Percentiles rank a stretch among this genome's conserved stretches.
Conservation (phyloP, 2,113 vertebrate species). For the Nesoenas mayeri region DNA sequence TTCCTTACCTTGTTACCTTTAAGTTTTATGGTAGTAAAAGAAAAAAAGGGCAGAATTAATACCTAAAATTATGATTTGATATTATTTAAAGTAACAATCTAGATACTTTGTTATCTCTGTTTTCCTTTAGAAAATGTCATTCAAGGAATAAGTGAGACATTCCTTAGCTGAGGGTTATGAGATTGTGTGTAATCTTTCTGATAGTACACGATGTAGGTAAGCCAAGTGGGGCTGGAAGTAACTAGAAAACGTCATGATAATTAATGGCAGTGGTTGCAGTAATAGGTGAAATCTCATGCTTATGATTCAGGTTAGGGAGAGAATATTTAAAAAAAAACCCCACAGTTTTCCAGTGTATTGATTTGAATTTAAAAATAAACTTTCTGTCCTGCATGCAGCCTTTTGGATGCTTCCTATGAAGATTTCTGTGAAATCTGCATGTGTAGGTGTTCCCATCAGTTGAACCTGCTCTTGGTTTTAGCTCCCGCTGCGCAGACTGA, state of each 20-base stretch:
- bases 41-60: background rate
- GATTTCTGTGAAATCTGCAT: background rate
- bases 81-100: background rate
- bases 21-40: background rate
- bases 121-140: background rate
- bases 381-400: background rate
- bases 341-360: background rate
- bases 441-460: background rate
- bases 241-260: background rate
- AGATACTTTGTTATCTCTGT: background rate
- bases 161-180: background rate
- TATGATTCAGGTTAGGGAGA: background rate
- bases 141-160: background rate
- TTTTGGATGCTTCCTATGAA: background rate
- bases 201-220: background rate
- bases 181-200: background rate
- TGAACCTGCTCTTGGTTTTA: background rate
- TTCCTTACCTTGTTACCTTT: too few species aligned
- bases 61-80: background rate
- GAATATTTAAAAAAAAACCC: accelerated
- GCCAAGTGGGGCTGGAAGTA: background rate
- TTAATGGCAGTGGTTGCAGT: background rate
- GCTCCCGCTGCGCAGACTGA: background rate
- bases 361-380: background rate
- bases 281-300: background rate